Evolutionary conservation across 23 tunicate genomes (phyloP).

Genomic region (Trididemnum clinides): DNA sequence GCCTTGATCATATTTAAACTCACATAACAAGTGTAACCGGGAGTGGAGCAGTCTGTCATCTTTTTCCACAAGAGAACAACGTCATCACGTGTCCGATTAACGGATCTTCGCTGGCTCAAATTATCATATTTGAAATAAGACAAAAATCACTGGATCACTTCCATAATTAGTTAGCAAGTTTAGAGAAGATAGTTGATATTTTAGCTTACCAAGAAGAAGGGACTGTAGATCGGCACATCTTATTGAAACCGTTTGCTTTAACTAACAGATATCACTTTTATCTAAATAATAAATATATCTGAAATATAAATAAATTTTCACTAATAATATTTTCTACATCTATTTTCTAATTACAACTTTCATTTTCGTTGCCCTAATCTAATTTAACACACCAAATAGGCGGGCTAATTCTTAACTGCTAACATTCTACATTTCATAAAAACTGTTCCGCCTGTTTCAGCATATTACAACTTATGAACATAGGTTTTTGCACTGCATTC

Average conservation of each 20-base stretch:
- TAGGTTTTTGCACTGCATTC: no score
- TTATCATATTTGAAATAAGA: not conserved
- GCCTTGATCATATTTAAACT: not conserved
- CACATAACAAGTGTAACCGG: not conserved
- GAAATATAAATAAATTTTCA: no score
- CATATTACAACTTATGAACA: no score
- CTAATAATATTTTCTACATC: no score
- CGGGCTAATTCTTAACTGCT: no score
- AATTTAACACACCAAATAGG: no score
- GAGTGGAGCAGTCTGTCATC: not conserved
- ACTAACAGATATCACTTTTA: not conserved
- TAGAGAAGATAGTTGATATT: not conserved
- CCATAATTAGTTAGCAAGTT: not conserved
- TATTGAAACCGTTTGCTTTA: not conserved
- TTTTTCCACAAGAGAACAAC: not conserved
- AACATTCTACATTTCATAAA: no score
- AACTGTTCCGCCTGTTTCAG: no score
- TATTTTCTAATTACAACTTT: no score
- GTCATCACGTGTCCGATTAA: constrained; percentile 1
- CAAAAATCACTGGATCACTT: not conserved
- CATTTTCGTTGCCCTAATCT: no score
- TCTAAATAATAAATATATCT: no score
- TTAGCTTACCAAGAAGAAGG: not conserved
- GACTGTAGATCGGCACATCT: not conserved
- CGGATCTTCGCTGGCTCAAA: not conserved